These are phyloP conservation scores for Fringilla coelebs DNA, from an alignment of 2,797 vertebrate species.

Conservation along the genomic window DNA sequence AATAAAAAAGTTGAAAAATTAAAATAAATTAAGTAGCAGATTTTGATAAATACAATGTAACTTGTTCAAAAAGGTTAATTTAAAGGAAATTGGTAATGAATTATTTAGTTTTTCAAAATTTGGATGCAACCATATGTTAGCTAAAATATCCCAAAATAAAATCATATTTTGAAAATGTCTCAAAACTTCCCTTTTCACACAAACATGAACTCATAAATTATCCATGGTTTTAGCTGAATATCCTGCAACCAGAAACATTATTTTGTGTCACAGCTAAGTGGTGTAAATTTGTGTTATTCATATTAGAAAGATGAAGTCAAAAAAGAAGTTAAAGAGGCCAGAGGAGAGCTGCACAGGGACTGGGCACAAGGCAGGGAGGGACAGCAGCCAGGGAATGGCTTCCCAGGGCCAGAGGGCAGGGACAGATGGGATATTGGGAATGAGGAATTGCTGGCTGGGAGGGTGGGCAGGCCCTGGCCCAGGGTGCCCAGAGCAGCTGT, in stretches of 20 bases:
- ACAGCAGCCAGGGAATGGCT: background rate
- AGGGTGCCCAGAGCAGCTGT: background rate
- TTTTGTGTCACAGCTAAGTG: background rate
- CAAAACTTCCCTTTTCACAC: background rate
- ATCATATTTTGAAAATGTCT: background rate
- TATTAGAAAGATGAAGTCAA: background rate
- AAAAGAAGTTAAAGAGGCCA: background rate
- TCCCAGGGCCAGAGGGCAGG: background rate
- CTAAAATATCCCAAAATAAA: background rate
- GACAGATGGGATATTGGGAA: rapidly evolving
- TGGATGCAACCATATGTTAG: background rate
- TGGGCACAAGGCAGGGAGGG: background rate
- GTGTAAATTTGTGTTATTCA: background rate
- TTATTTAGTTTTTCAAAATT: background rate
- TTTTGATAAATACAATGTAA: background rate
- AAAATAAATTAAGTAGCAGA: background rate
- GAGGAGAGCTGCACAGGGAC: background rate
- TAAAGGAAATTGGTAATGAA: background rate
- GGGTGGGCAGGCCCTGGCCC: background rate
- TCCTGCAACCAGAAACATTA: background rate
- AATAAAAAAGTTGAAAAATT: background rate
- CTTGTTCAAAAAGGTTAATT: background rate
- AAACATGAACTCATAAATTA: background rate
- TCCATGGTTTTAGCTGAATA: background rate
- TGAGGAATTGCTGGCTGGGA: rapidly evolving